Conservation (phyloP, 1,140 invertebrate genomes). For the Acromyrmex heyeri region DNA sequence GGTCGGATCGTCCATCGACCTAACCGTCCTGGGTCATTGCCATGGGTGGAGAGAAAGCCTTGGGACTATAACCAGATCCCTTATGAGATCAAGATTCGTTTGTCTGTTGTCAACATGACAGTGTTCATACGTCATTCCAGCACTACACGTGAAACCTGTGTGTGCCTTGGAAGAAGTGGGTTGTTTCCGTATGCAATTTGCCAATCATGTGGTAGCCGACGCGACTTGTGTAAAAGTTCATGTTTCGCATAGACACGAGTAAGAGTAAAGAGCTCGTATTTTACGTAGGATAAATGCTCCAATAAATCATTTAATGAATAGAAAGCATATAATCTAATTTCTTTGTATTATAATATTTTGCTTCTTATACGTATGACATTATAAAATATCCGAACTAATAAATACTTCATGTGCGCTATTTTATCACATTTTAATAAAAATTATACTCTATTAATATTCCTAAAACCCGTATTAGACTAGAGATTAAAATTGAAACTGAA, state of each 20-base stretch:
- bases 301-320: constrained; percentile 32
- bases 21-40: constrained; percentile 76
- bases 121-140: constrained; percentile 16
- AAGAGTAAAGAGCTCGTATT: constrained; percentile 22
- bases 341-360: neutral
- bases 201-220: constrained; percentile 63
- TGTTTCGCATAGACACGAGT: constrained; percentile 31
- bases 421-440: neutral
- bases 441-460: neutral
- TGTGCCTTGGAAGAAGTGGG: constrained; percentile 43
- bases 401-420: neutral
- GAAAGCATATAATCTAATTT: neutral
- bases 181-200: constrained; percentile 55
- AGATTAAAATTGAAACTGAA: no score
- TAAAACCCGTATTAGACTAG: neutral
- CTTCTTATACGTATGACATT: neutral
- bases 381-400: neutral
- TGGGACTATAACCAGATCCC: constrained; percentile 67
- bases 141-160: constrained; percentile 64
- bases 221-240: constrained; percentile 66
- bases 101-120: neutral
- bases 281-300: constrained; percentile 37
- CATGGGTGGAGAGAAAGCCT: constrained; percentile 81
- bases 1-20: constrained; percentile 80
- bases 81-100: constrained; percentile 49